Conservation (phyloP, 1,140 invertebrate species). For the Drosophila ironensis region DNA sequence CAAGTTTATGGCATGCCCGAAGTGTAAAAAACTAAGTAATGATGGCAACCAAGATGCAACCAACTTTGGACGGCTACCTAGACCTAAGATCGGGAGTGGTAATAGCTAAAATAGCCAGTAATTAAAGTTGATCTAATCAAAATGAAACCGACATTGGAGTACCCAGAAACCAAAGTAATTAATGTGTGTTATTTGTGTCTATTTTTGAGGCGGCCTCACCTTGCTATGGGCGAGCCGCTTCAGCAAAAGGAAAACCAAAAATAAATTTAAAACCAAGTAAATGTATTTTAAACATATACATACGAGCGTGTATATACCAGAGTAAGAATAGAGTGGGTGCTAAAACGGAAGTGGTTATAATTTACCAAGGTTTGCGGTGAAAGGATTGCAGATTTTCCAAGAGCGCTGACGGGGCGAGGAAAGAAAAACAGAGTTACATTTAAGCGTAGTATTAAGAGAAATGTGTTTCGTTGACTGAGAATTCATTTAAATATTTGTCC, state of each 20-base stretch:
- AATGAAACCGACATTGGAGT: constrained; percentile 12
- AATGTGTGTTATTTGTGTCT: constrained; percentile 75
- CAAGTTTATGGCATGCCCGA: constrained; percentile 61
- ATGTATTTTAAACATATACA: constrained; percentile 47
- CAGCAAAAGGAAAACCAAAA: constrained; percentile 1
- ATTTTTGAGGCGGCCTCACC: constrained; percentile 45
- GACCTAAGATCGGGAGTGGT: too few relatives aligned
- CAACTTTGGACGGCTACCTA: constrained; percentile 4
- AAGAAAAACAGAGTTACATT: background rate
- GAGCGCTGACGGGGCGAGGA: constrained; percentile 4
- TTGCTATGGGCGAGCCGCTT: background rate
- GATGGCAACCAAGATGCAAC: background rate
- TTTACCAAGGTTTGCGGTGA: constrained; percentile 27
- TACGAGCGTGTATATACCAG: constrained; percentile 39
- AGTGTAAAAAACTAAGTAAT: constrained; percentile 37
- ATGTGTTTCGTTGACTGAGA: constrained; percentile 64
- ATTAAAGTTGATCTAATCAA: constrained; percentile 59
- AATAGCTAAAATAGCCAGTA: constrained; percentile 54
- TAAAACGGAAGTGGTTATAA: constrained; percentile 24
- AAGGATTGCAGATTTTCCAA: constrained; percentile 16
- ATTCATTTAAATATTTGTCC: constrained; percentile 21
- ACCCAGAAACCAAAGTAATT: constrained; percentile 32
- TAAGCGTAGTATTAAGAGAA: constrained; percentile 25
- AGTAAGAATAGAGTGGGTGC: constrained; percentile 47
- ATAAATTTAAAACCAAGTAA: constrained; percentile 8